Conservation (phyloP, 2,113 vertebrate species). For the Leptobrachium ailaonicum region DNA sequence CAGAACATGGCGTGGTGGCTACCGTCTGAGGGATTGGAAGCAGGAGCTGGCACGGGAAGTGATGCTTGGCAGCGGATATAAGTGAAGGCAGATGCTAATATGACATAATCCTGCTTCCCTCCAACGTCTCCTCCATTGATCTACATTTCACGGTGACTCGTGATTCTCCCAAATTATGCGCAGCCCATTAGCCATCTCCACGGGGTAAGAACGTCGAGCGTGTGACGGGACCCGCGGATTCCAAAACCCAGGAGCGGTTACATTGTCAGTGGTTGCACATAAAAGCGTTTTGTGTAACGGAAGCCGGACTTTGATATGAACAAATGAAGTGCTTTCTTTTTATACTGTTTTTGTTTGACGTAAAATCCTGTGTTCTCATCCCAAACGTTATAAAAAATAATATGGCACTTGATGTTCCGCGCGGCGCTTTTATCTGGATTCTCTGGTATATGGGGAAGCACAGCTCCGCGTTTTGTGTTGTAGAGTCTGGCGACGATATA, state of each 20-base stretch:
- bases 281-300: no score
- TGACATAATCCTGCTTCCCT: slow-evolving; percentile 60
- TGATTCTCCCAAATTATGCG: background rate
- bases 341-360: no score
- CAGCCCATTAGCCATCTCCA: slow-evolving; percentile 5
- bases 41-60: slow-evolving; percentile 53
- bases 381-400: no score
- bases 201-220: background rate
- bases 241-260: background rate
- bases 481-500: no score
- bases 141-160: slow-evolving; percentile 6
- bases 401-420: no score
- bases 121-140: slow-evolving; percentile 55
- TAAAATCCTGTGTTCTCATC: no score
- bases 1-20: slow-evolving; percentile 49
- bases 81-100: slow-evolving; percentile 64
- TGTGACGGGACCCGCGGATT: background rate
- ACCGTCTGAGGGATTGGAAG: slow-evolving; percentile 53
- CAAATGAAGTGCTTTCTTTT: no score
- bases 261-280: no score
- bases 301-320: no score
- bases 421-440: no score
- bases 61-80: slow-evolving; percentile 54
- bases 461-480: no score
- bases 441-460: no score